Evolutionary conservation across 2,797 vertebrate genomes (phyloP).

Genomic region (Carapus acus): DNA sequence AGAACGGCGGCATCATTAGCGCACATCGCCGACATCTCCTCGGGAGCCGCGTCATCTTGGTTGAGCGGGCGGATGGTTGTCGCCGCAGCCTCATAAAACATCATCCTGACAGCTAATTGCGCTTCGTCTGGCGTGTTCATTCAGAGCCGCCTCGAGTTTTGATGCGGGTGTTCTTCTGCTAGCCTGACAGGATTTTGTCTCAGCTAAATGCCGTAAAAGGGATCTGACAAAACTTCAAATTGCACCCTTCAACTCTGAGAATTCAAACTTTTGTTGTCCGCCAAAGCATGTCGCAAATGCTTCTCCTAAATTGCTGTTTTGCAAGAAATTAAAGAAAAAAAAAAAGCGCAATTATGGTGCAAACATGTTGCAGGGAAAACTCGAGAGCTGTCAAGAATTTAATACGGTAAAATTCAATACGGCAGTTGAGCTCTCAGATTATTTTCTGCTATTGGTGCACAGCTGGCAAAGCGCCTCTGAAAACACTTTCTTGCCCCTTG

Average conservation of each 20-base stretch:
- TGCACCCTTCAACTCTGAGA: conserved; percentile 31
- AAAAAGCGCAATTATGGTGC: conserved; percentile 1
- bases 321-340: no score
- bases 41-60: conserved; percentile 39
- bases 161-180: conserved; percentile 25
- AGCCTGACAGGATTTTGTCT: conserved; percentile 19
- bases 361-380: conserved; percentile 13
- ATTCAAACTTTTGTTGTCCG: conserved; percentile 28
- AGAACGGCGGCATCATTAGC: background rate
- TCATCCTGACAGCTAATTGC: background rate
- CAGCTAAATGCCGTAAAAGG: conserved; percentile 24
- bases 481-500: background rate
- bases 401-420: no score
- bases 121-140: background rate
- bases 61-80: conserved; percentile 44
- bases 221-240: conserved; percentile 38
- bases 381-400: conserved; percentile 6
- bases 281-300: conserved; percentile 15
- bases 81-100: conserved; percentile 33
- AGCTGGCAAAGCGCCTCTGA: background rate
- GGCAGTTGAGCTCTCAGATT: no score
- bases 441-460: no score
- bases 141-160: conserved; percentile 4
- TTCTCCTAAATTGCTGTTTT: conserved; percentile 12
- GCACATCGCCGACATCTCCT: conserved; percentile 24